Base-by-base conservation (phyloP, 2,888 invertebrate species). In the Copidosoma aretas region DNA sequence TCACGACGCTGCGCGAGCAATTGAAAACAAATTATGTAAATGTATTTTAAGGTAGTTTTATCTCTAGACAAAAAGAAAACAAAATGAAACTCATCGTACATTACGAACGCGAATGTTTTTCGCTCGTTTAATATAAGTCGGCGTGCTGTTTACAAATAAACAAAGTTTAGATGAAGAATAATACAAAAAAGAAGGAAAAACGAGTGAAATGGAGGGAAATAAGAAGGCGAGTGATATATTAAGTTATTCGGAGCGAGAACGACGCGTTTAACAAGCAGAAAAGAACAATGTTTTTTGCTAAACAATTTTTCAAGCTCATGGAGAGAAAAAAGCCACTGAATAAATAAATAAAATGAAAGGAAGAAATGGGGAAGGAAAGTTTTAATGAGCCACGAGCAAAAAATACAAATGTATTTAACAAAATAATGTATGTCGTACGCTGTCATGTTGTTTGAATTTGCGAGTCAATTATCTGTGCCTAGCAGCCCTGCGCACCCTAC, bases 381-480 rank as follows among this genome's bases (percentile, higher is more conserved):
- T 57, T 57, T 10, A 15, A 72, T 74, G 72, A 70, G 75, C 74
- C 54, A 74, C 68, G 73, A 71, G 70, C 24, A 64, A 70, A 65
- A 65, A 60, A 66, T 15, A 46, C 14, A 17, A 68, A 71, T 49
- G 80, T 80, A 81, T 81, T 32, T 32, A 32, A 32, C 32, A 32
- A 32, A 76, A 80, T 82, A 83, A 78, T 83, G 80, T 83, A 82
- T 83, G 83, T 83, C 82, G 83, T 83, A 83, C 82, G 82, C 83
- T 83, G 82, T 83, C 82, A 83, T 82, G 83, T 83, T 83, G 82
- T 83, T 83, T 83, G 81, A 83, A 87, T 87, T 87, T 87, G 87
- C 84, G 83, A 87, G 87, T 87, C 87, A 87, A 87, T 87, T 87
- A 87, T 86, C 87, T 87, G 87, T 87, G 87, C 87, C 87, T 87